Evolutionary conservation across 2,888 invertebrate genomes (phyloP), one percentile per base, ranked within the genome.

Genomic region (Congeria kusceri): DNA sequence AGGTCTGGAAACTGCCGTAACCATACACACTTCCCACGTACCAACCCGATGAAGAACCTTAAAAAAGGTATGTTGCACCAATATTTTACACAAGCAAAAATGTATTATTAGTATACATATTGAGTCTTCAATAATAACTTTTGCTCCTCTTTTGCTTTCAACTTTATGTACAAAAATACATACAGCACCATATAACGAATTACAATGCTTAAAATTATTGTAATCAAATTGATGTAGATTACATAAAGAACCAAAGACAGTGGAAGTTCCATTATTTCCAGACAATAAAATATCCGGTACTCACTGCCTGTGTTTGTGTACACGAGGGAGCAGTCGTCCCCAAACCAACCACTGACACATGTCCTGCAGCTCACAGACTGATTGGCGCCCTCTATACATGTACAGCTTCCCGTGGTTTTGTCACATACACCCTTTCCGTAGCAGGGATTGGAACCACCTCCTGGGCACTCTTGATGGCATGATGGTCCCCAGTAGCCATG

Each of bases 401-500:
- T 62, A 70, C 90, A 90, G 13, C 58, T 56, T 7, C 90, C 90
- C 9, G 73, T 79, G 0, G n/a, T 56, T 18, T 65, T 49, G 65
- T 85, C 70, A 72, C 90, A 90, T 1, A 66, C 57, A 9, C 89
- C 87, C 67, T 77, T 81, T 1, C 86, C 87, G 72, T 80, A 86
- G 70, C 89, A 90, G 9, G 88, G 82, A 57, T 79, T 77, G 62
- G 9, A 25, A 9, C 78, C 84, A 15, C 87, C 87, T 23, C 90
- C 90, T 49, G 86, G 84, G 72, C 89, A 89, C 13, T 58, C 58
- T 23, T 74, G 56, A n/a, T 79, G 56, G 66, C 89, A 89, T 20
- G 79, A 68, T 3, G 69, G 18, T 39, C 86, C 88, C 83, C 83
- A 84, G 84, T 86, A 88, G 56, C 88, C 89, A 46, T 85, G 74